Base-by-base conservation (phyloP, 2,888 invertebrate genomes). In the Lobophora halterata region DNA sequence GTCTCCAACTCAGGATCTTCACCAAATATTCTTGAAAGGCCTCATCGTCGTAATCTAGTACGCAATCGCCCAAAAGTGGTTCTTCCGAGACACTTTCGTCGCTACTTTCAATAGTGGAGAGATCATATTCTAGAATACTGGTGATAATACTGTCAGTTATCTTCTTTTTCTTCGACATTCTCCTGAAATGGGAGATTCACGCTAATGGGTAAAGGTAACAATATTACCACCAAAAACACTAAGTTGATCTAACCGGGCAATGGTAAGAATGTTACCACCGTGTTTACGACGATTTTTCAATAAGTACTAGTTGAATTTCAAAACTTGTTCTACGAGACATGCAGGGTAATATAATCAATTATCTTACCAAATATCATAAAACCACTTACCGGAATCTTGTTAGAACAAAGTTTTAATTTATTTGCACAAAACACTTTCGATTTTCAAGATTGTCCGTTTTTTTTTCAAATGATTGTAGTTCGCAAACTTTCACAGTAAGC, bases 71-170 rank as follows among this genome's bases (percentile, higher is more conserved):
- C 13, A 34, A 27, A 34, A 18, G 24, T 18, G 32, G 24, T 25
- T 32, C 32, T 32, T 25, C 24, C 23, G 26, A 20, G 14, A 26
- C 17, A 25, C 25, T 19, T 11, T 25, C 25, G 20, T 25, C 25
- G 20, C 38, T 31, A 26, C 24, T 38, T 24, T 36, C 29, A 36
- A 36, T 29, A 30, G 36, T 26, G 26, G 37, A 37, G 37, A 37
- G 25, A 37, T 37, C 9, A 29, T 37, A 20, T 30, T 30, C 30
- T 24, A 30, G 30, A 36, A 36, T 36, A 36, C 29, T 11, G 31
- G 38, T 11, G 20, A 38, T 32, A 38, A 23, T 27, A 32, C 16
- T 38, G 3, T 38, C 38, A 20, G 38, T 19, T 38, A 38, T n/a
- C 26, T 26, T 30, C 32, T 31, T 31, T 38, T 32, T 31, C 21